Conservation (phyloP, 2,797 vertebrate genomes). For the Merluccius polli region DNA sequence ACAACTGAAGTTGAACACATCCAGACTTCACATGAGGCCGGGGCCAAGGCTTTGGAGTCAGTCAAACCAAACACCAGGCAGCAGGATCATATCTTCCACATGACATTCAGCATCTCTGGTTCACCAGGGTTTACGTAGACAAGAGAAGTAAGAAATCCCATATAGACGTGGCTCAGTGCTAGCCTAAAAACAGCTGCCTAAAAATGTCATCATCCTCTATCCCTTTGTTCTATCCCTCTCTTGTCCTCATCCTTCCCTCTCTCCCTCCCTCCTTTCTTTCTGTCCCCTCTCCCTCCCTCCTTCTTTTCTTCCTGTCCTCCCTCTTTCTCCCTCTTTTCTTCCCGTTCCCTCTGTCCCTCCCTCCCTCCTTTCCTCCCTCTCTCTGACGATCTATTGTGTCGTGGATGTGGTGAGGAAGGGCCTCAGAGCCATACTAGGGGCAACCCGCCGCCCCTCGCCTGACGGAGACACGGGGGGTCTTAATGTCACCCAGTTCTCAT, state of each 20-base stretch:
- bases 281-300: too few relatives aligned
- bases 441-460: slow-evolving; percentile 19
- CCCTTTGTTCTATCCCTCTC: too few relatives aligned
- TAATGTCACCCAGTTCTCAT: slow-evolving; percentile 52
- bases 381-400: slow-evolving; percentile 1
- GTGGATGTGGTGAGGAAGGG: background rate
- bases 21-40: slow-evolving; percentile 11
- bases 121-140: background rate
- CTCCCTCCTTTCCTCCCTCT: background rate
- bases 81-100: background rate
- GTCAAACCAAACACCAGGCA: slow-evolving; percentile 6
- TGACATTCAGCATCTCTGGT: slow-evolving; percentile 7
- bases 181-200: background rate
- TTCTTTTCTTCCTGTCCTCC: too few relatives aligned
- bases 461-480: slow-evolving; percentile 26
- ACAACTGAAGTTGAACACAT: slow-evolving; percentile 9
- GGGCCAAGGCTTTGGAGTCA: slow-evolving; percentile 10
- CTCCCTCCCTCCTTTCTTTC: background rate
- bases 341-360: too few relatives aligned
- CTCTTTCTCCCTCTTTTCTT: too few relatives aligned
- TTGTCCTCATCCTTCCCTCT: too few relatives aligned
- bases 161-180: background rate
- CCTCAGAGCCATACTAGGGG: background rate
- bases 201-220: too few relatives aligned
- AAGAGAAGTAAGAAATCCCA: slow-evolving; percentile 4